Evolutionary conservation across 1,140 invertebrate genomes (phyloP), one percentile per base, ranked within the genome.

Genomic region (Cyrtorhinus lividipennis): DNA sequence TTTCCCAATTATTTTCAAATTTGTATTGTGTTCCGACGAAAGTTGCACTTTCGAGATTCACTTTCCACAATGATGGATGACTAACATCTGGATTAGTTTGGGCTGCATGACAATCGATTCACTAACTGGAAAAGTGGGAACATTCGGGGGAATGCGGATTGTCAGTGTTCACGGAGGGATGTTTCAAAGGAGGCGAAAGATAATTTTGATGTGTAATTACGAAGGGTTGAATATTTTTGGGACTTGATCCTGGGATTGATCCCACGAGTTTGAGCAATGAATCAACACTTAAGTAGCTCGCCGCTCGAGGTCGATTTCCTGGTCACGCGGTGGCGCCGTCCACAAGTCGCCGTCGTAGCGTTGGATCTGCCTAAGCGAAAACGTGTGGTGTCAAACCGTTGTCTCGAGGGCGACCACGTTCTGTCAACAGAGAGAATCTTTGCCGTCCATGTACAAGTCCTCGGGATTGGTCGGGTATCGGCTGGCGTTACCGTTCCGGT

Each of bases 371-470:
- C 61, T 22, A 18, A 57, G 53, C 25, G 63, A 63, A 25, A 63
- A 63, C 26, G 59, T 64, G 61, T 61, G 63, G 53, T 62, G 72
- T 78, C 73, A 79, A 70, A 83, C 80, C 56, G 79, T 82, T 61
- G 83, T 83, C 74, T 83, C 82, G 71, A 83, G 74, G 70, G 75
- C 73, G 65, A 77, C 73, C 67, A 79, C 80, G 70, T 77, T 79
- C 72, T 81, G 83, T 85, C 83, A 85, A 84, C 83, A 84, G 73
- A 84, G 81, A 71, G 79, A 81, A 71, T 84, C 82, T 72, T 84
- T 84, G 59, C 81, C 78, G 65, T 83, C 81, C 66, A 81, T 78
- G 70, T 82, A 83, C 64, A 74, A 75, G 74, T 78, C 81, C 76
- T 70, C 65, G 27, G 68, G 64, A 0, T 65, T 66, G 63, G 59